Percentiles rank a stretch among this genome's conserved stretches.
These are phyloP conservation scores for Chelmon rostratus DNA, from an alignment of 2,797 vertebrate genomes.

Conservation along the genomic window DNA sequence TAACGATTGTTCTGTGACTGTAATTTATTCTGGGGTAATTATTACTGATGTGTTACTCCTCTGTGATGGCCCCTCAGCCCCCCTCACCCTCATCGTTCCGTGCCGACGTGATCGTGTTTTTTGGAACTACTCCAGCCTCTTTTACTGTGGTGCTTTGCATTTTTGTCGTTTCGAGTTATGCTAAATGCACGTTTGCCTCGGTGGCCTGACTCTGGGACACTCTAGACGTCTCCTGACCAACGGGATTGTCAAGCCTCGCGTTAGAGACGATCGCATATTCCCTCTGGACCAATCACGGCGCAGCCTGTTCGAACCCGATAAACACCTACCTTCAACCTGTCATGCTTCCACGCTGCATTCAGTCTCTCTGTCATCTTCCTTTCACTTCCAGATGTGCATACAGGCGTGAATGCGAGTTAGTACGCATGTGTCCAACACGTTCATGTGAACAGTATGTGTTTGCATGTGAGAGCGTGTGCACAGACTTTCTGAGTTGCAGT, in stretches of 20 bases:
- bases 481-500: conserved; percentile 27
- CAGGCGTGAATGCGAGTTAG: conserved; percentile 55
- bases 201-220: conserved; percentile 57
- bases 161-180: conserved; percentile 60
- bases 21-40: conserved; percentile 86
- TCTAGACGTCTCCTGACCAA: conserved; percentile 59
- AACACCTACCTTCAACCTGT: conserved; percentile 43
- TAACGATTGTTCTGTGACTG: conserved; percentile 85
- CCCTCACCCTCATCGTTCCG: conserved; percentile 54
- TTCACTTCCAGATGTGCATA: conserved; percentile 58
- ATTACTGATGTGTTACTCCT: conserved; percentile 76
- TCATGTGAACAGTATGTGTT: conserved; percentile 18
- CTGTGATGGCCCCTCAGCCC: conserved; percentile 49
- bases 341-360: conserved; percentile 45
- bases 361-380: conserved; percentile 40
- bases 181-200: conserved; percentile 65
- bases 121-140: conserved; percentile 58
- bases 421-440: conserved; percentile 35
- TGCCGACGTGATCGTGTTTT: conserved; percentile 74
- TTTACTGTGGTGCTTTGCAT: conserved; percentile 77
- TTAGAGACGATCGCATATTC: conserved; percentile 36
- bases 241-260: conserved; percentile 54
- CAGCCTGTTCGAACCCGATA: conserved; percentile 49
- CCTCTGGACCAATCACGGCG: conserved; percentile 49
- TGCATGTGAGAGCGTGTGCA: conserved; percentile 24